Evolutionary conservation across 2,797 vertebrate species (phyloP).

Genomic region (Alca torda): DNA sequence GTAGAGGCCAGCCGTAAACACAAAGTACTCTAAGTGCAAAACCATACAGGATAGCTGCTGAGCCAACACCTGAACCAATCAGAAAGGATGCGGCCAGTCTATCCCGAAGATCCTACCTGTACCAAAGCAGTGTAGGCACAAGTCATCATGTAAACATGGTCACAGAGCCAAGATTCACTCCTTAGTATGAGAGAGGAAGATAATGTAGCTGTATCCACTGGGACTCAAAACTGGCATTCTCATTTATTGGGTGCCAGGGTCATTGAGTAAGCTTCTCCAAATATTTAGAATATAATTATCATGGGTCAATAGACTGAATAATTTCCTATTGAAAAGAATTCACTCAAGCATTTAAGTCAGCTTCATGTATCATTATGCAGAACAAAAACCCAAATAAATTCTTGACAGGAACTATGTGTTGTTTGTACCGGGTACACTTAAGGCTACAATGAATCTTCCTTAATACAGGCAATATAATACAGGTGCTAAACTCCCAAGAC

Average conservation of each 20-base stretch:
- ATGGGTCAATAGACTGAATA: background rate
- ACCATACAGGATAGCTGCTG: background rate
- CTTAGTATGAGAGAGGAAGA: background rate
- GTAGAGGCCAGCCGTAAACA: background rate
- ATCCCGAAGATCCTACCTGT: background rate
- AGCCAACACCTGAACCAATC: background rate
- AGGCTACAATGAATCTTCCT: background rate
- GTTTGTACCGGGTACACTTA: background rate
- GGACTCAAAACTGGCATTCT: background rate
- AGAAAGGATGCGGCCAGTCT: background rate
- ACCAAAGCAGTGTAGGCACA: background rate
- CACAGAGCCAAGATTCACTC: background rate
- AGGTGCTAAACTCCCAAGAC: background rate
- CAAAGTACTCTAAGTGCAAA: background rate
- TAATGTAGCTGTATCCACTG: background rate
- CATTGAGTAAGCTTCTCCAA: background rate
- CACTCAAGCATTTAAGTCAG: background rate
- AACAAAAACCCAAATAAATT: background rate
- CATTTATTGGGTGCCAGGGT: background rate
- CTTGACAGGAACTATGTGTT: background rate
- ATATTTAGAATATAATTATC: background rate
- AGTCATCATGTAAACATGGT: accelerated
- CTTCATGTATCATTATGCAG: background rate
- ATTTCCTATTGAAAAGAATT: background rate
- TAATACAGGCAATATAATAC: background rate